Percentiles rank a stretch among this genome's conserved stretches.
Conservation (phyloP, 2,797 vertebrate species). For the Enteromius thamalakanensis region DNA sequence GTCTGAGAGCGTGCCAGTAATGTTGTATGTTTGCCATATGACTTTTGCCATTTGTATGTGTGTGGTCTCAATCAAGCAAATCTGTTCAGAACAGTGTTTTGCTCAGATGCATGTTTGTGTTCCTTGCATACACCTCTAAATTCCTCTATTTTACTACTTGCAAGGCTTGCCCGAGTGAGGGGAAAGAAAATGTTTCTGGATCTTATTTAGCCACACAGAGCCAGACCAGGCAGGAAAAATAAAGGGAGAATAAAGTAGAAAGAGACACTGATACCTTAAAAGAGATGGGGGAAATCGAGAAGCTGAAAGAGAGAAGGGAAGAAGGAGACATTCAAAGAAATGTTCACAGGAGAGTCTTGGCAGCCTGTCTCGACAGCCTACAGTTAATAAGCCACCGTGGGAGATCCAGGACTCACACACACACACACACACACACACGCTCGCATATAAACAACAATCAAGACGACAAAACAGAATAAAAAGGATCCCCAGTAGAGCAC, state of each 20-base stretch:
- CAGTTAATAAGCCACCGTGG: conserved; percentile 46
- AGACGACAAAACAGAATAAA: conserved; percentile 1
- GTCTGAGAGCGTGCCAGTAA: conserved; percentile 22
- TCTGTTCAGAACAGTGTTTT: neutral
- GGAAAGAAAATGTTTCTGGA: neutral
- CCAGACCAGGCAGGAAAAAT: neutral
- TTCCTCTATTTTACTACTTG: conserved; percentile 27
- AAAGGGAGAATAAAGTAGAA: conserved; percentile 6
- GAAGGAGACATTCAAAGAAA: conserved; percentile 27
- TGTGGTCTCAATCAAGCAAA: conserved; percentile 52
- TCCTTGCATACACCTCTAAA: neutral
- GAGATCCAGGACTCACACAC: conserved; percentile 23
- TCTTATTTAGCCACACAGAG: conserved; percentile 3
- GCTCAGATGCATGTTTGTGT: conserved; percentile 17
- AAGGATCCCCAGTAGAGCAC: conserved; percentile 1
- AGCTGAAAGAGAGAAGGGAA: conserved; percentile 27
- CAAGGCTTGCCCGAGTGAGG: neutral
- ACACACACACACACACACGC: conserved; percentile 21
- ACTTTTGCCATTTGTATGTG: conserved; percentile 64
- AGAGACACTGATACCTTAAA: conserved; percentile 2
- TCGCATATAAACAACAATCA: conserved; percentile 54
- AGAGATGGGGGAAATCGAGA: conserved; percentile 55
- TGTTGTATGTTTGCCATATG: conserved; percentile 51
- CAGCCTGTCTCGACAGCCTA: conserved; percentile 31
- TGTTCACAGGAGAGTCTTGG: conserved; percentile 23